Evolutionary conservation across 2,113 vertebrate species (phyloP).

Genomic region (Ceyx cyanopectus): DNA sequence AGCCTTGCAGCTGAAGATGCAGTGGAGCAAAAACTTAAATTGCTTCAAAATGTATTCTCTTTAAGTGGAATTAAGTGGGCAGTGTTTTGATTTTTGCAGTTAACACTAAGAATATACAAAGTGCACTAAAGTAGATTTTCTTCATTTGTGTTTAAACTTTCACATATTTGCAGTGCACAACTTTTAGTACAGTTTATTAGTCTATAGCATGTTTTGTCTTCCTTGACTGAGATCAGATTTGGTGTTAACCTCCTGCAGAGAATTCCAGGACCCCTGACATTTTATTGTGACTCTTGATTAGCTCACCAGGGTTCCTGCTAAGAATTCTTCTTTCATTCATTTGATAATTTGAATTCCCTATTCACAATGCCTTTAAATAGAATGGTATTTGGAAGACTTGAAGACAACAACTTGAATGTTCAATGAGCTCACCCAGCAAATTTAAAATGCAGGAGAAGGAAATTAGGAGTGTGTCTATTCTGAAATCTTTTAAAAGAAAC

Average conservation of each 20-base stretch:
- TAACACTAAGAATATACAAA: neutral
- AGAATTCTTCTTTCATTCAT: slow-evolving; percentile 70
- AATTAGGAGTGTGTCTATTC: neutral
- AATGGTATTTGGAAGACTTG: slow-evolving; percentile 65
- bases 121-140: neutral
- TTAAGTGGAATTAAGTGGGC: neutral
- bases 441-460: neutral
- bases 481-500: neutral
- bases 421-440: slow-evolving; percentile 49
- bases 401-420: slow-evolving; percentile 54
- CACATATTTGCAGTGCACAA: neutral
- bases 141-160: slow-evolving; percentile 19
- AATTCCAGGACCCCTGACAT: slow-evolving; percentile 69
- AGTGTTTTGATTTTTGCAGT: neutral
- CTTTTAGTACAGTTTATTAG: slow-evolving; percentile 32
- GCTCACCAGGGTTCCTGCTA: slow-evolving; percentile 68
- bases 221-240: slow-evolving; percentile 28
- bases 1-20: neutral
- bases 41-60: neutral
- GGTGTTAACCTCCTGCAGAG: slow-evolving; percentile 67
- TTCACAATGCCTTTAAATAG: slow-evolving; percentile 71
- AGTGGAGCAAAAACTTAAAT: neutral
- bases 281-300: slow-evolving; percentile 75
- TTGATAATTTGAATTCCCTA: slow-evolving; percentile 71
- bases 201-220: slow-evolving; percentile 47